These are phyloP conservation scores for Galerucella nymphaeae DNA, from an alignment of 2,888 invertebrate species.

Conservation along the genomic window DNA sequence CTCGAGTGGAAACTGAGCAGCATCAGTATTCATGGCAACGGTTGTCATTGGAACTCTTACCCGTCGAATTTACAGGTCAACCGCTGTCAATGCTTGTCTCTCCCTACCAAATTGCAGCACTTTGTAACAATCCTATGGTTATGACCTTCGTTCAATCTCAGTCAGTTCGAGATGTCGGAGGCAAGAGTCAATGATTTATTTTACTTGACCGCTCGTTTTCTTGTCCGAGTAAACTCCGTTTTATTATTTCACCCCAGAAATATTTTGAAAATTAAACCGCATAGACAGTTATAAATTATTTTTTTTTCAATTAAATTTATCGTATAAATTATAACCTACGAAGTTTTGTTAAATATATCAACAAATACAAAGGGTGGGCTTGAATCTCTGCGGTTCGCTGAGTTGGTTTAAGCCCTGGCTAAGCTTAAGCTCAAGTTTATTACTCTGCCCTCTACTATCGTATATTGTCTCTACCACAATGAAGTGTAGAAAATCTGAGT, in stretches of 20 bases:
- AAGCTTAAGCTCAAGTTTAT: conserved; percentile 43
- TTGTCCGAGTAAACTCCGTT: background rate
- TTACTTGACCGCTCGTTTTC: conserved; percentile 15
- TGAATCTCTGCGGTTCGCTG: conserved; percentile 37
- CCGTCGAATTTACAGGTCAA: conserved; percentile 58
- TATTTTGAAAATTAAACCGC: background rate
- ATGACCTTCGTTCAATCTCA: conserved; percentile 45
- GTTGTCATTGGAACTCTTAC: conserved; percentile 54
- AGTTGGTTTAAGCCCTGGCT: conserved; percentile 36
- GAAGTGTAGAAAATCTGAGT: conserved; percentile 9
- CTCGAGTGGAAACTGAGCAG: conserved; percentile 45
- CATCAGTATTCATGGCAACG: conserved; percentile 61
- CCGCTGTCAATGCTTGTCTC: conserved; percentile 60
- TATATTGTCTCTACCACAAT: conserved; percentile 38
- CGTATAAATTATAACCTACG: background rate
- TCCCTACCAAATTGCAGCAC: conserved; percentile 53
- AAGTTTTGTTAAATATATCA: conserved; percentile 33
- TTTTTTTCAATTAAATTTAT: background rate
- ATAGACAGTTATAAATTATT: background rate
- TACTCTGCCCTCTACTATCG: conserved; percentile 40
- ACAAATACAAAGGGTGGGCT: conserved; percentile 38
- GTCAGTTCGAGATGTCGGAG: conserved; percentile 34
- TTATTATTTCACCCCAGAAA: background rate
- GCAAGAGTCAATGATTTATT: conserved; percentile 34
- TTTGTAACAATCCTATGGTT: conserved; percentile 49